Evolutionary conservation across 2,113 vertebrate species (phyloP), one percentile per base, ranked within the genome.

Genomic region (Bungarus multicinctus): DNA sequence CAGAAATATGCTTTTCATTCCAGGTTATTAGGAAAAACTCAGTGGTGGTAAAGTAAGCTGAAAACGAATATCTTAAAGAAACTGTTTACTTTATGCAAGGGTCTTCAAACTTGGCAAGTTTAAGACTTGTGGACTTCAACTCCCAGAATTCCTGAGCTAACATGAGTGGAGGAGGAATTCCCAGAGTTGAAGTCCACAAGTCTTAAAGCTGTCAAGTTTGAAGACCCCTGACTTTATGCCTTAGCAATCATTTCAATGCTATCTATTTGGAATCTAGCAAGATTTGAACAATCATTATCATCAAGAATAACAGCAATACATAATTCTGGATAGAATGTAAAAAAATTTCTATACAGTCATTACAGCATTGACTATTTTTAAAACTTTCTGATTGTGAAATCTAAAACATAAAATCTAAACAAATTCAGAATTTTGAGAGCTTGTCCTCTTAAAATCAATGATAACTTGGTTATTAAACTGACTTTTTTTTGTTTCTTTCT

Each of bases 1-100:
- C 74, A 94, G 11, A 87, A 74, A 92, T 57, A 88, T 45, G 45
- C 4, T 90, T 96, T 94, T 93, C 94, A 93, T 90, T 55, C 1
- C 93, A 89, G 27, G 45, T 81, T 85, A 94, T 58, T 91, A 91
- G 27, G 25, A 88, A 20, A 90, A 95, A 90, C 53, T 53, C 23
- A 88, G 50, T 81, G 85, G 47, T 0, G 1, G 47, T 0, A 52
- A 6, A 22, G 45, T 81, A 88, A 69, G 0, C 3, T 4, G 23
- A 69, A 54, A 94, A 87, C 34, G 8, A 58, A 0, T 0, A 52
- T 18, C 16, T 87, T 60, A 53, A 54, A 53, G 39, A 45, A 69
- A 4, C 6, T 74, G 3, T 2, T 43, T 69, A n/a, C 60, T n/a
- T 30, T 39, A 20, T 81, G n/a, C 18, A 47, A 47, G 45, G 45